Evolutionary conservation across 2,797 vertebrate species (phyloP).

Genomic region (Semotilus atromaculatus): DNA sequence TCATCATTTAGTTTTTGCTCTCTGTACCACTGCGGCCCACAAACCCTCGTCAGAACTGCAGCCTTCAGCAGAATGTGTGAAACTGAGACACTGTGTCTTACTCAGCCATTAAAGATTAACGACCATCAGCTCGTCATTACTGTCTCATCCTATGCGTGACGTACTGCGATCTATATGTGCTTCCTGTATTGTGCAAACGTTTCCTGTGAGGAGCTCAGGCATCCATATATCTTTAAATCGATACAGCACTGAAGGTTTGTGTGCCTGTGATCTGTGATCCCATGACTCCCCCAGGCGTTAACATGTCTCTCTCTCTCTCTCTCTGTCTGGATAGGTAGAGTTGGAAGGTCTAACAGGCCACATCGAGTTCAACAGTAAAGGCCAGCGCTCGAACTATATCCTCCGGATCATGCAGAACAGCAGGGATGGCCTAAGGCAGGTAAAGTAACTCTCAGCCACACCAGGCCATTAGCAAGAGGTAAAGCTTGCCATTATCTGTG

Average conservation of each 20-base stretch:
- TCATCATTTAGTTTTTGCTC: conserved; percentile 36
- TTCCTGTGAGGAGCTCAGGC: conserved; percentile 1
- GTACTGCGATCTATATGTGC: background rate
- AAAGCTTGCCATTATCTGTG: conserved; percentile 32
- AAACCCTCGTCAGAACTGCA: conserved; percentile 30
- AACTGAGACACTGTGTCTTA: conserved; percentile 30
- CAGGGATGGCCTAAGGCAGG: conserved; percentile 90
- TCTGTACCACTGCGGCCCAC: conserved; percentile 16
- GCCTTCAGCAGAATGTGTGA: conserved; percentile 28
- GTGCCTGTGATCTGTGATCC: conserved; percentile 11
- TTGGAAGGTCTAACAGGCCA: conserved; percentile 99
- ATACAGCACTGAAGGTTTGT: conserved; percentile 26
- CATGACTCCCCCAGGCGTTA: conserved; percentile 16
- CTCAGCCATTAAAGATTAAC: conserved; percentile 38
- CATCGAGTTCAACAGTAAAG: conserved; percentile 99
- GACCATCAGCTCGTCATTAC: conserved; percentile 31
- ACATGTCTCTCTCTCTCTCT: conserved; percentile 71
- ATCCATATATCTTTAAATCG: conserved; percentile 32
- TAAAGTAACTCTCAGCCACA: conserved; percentile 71
- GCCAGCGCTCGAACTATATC: conserved; percentile 94
- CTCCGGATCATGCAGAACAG: conserved; percentile 94
- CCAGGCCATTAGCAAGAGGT: conserved; percentile 36
- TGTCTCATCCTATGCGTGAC: conserved; percentile 5
- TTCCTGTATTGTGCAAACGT: conserved; percentile 30
- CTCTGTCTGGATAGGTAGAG: conserved; percentile 95